phyloP scores from a whole-genome alignment of 2,113 vertebrate genomes.

The Microcebus tavaratra region DNA sequence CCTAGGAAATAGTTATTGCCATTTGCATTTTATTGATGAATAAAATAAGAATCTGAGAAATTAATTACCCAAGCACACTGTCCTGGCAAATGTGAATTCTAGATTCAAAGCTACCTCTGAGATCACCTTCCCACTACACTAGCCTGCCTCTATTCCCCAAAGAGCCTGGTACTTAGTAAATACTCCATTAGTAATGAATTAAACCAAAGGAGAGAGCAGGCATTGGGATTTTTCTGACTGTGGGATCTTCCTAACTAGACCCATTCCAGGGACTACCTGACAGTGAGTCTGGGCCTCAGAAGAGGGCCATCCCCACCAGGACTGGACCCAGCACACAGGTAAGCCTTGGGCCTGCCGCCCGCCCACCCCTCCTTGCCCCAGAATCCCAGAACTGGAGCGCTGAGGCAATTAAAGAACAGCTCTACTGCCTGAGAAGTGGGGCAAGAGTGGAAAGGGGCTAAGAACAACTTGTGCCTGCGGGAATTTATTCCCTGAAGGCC shows the following conservation, averaged over 20 bases:
- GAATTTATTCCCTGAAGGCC: conserved; percentile 54
- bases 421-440: neutral
- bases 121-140: neutral
- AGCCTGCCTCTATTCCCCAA: neutral
- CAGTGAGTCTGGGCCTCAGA: neutral
- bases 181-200: conserved; percentile 6
- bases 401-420: neutral
- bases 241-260: neutral
- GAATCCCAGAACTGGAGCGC: neutral
- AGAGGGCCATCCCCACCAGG: neutral
- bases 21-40: conserved; percentile 16
- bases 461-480: conserved; percentile 57
- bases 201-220: neutral
- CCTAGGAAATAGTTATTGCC: neutral
- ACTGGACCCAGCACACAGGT: neutral
- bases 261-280: neutral
- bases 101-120: neutral
- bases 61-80: conserved; percentile 32
- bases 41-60: conserved; percentile 46
- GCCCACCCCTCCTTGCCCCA: neutral
- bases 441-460: neutral
- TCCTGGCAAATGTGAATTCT: neutral
- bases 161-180: conserved; percentile 26
- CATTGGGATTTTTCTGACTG: neutral
- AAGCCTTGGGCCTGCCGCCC: neutral